Evolutionary conservation across 2,113 vertebrate genomes (phyloP), one percentile per base, ranked within the genome.

Genomic region (Dromiciops gliroides): DNA sequence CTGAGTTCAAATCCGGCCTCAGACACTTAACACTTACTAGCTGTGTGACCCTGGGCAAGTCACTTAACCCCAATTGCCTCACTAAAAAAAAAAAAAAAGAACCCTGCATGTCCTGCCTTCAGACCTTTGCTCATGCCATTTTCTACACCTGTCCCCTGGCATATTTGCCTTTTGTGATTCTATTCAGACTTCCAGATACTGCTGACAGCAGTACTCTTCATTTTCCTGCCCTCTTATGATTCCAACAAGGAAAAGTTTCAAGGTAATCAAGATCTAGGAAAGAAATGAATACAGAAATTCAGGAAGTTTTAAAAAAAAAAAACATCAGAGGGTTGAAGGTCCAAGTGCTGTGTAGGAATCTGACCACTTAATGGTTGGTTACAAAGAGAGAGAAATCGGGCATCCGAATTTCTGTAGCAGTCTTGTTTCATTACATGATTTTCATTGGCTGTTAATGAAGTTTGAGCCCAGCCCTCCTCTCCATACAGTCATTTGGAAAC

Each of bases 401-500:
- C 90, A 92, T n/a, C 12, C 0, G 4, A 0, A 0, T 28, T 50
- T 96, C 96, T 93, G 92, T 90, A 49, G 49, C 2, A 0, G 94
- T 4, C 67, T 23, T 44, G 19, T 83, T 83, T n/a, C 16, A 44
- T 83, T 22, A 22, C 48, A 5, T 6, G 49, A 75, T 23, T 92
- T 92, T 96, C 90, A 51, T 94, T 95, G 95, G 95, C 3, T 0
- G 96, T 47, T 0, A 0, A 60, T 93, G 97, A 96, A 92, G 90
- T 95, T 89, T 92, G 95, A 93, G 88, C 91, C 51, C 0, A 0
- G n/a, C 19, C 67, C 67, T 44, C n/a, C n/a, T 67, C 60, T 67
- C 37, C n/a, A 19, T 22, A 44, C 16, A 44, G 3, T 96, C 28
- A 83, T 95, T 96, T 92, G 94, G 95, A 96, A 94, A 96, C 93